Base-by-base conservation (phyloP, 2,797 vertebrate species). In the Phrynocephalus forsythii region DNA sequence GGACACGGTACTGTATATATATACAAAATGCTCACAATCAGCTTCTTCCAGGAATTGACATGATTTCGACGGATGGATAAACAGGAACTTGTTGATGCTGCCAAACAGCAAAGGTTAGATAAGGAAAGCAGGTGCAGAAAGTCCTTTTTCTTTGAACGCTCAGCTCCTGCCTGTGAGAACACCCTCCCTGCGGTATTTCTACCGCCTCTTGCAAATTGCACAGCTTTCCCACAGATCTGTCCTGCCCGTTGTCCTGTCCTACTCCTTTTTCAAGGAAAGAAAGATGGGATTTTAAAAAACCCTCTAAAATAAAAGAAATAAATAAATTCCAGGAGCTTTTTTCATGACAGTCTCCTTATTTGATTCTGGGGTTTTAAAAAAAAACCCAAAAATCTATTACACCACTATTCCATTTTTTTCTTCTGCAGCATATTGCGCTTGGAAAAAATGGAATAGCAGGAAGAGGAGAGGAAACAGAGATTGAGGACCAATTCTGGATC, bases 101-200 rank as follows among this genome's bases (percentile, higher is more conserved):
- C 91, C 94, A 84, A 89, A 91, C 92, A 91, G 93, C 86, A 91
- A 87, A 93, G 93, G 93, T 91, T 86, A 92, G 95, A 93, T 92
- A 93, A 94, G 92, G 52, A 90, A 93, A 90, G 50, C 94, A 93
- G 92, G 93, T 92, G 95, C 94, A 85, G 91, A 92, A 93, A 94
- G 82, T 88, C 90, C 89, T 93, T 91, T 82, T 86, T 44, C 83
- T 92, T 93, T 93, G 91, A 93, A 94, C 90, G 84, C 94, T 90
- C 87, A 88, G 92, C 93, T 92, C 92, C 90, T 88, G 91, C 90
- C 90, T 90, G 86, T 85, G 91, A 86, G 87, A 92, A 91, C 11
- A 87, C 89, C 83, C 52, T 93, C 90, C 8, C 89, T 87, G 90
- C 75, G 48, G 66, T 20, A 63, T 88, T 79, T 79, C 63, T 91